Evolutionary conservation across 2,797 vertebrate genomes (phyloP).

Genomic region (Lepus oiostolus): DNA sequence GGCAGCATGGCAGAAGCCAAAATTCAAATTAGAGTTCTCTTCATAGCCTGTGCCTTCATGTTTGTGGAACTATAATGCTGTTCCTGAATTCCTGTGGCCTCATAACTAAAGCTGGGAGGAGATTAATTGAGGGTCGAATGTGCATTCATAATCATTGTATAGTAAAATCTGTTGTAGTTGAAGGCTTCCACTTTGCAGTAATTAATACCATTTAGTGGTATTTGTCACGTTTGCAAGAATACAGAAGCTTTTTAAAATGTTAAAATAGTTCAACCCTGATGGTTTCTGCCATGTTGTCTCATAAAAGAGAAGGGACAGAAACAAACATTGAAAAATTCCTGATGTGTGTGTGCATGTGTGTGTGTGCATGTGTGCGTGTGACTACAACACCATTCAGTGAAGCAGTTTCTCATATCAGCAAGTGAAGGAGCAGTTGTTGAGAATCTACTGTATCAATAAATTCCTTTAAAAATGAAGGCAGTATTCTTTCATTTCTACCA

Average conservation of each 20-base stretch:
- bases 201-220: not conserved
- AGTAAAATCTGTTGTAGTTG: not conserved
- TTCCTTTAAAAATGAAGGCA: not conserved
- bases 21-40: not conserved
- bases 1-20: not conserved
- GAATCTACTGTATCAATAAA: too few relatives aligned
- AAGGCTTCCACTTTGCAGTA: not conserved
- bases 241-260: not conserved
- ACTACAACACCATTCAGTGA: not conserved
- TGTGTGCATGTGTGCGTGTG: not conserved
- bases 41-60: not conserved
- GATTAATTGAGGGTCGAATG: not conserved
- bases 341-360: not conserved
- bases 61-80: not conserved
- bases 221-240: constrained; percentile 23
- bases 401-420: not conserved
- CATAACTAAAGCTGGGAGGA: not conserved
- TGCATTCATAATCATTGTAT: not conserved
- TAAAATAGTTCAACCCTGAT: constrained; percentile 24
- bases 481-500: constrained; percentile 22
- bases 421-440: constrained; percentile 39
- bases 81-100: not conserved
- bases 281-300: not conserved
- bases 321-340: not conserved
- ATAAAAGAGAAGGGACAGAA: constrained; percentile 44